Conservation (phyloP, 2,888 invertebrate species). For the Leistus spinibarbis region DNA sequence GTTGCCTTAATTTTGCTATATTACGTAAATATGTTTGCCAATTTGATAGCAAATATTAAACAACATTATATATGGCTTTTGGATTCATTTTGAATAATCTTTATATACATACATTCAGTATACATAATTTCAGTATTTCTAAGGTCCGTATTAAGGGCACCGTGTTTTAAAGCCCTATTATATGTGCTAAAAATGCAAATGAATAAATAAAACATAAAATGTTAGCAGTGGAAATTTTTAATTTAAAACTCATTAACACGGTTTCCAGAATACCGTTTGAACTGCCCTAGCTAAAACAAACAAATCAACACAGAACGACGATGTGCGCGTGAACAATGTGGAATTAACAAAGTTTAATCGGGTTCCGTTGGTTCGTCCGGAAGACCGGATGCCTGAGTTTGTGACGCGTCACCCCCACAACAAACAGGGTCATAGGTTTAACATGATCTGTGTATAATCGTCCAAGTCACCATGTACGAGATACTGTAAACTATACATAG, state of each 20-base stretch:
- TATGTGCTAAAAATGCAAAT: neutral
- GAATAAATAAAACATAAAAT: neutral
- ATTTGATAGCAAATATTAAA: no score
- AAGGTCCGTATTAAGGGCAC: no score
- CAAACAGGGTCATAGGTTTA: neutral
- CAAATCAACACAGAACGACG: constrained; percentile 20
- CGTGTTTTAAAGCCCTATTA: no score
- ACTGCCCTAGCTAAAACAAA: constrained; percentile 17
- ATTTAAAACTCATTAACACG: neutral
- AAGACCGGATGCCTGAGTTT: constrained; percentile 1
- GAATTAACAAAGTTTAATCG: constrained; percentile 37
- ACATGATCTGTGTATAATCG: neutral
- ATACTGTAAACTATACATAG: no score
- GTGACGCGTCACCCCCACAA: neutral
- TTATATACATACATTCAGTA: no score
- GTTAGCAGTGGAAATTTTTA: neutral
- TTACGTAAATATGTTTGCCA: no score
- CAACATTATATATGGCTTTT: no score
- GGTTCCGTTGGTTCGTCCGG: constrained; percentile 15
- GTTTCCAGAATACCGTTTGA: neutral
- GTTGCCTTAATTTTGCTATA: no score
- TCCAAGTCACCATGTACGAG: neutral
- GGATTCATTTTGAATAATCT: no score
- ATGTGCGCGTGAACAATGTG: constrained; percentile 18
- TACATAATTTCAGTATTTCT: no score